Percentiles rank a stretch among this genome's conserved stretches.
Conservation (phyloP, 2,113 vertebrate species). For the Sorex fumeus region DNA sequence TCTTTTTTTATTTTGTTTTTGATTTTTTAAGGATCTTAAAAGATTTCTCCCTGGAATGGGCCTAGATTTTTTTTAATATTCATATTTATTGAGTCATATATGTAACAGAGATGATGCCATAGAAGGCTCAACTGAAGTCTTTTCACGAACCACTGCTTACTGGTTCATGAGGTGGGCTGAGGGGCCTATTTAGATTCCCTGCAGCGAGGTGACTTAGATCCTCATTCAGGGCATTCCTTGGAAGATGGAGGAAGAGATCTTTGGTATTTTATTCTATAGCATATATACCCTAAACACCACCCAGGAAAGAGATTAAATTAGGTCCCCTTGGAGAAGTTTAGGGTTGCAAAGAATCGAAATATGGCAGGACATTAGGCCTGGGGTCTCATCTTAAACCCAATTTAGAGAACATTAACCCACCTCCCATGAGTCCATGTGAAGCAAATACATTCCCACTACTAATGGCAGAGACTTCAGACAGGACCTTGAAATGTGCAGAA, state of each 20-base stretch:
- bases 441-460: slow-evolving; percentile 51
- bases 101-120: neutral
- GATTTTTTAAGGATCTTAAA: too few species aligned
- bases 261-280: neutral
- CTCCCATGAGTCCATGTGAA: slow-evolving; percentile 26
- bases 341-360: slow-evolving; percentile 58
- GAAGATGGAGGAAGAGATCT: neutral
- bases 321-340: slow-evolving; percentile 60
- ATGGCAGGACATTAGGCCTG: slow-evolving; percentile 10
- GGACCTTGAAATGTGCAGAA: slow-evolving; percentile 44
- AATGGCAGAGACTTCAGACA: slow-evolving; percentile 57
- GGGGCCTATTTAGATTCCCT: neutral
- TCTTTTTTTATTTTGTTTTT: too few species aligned
- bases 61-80: neutral
- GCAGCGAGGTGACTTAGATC: neutral
- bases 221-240: neutral
- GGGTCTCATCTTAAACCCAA: slow-evolving; percentile 68
- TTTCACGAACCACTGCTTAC: neutral
- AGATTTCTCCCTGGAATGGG: neutral
- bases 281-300: neutral
- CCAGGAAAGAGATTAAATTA: slow-evolving; percentile 43
- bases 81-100: neutral
- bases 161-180: neutral
- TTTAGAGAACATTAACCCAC: slow-evolving; percentile 70
- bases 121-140: neutral